A percentile compares a stretch with the other conserved stretches of the same genome.
Conservation (phyloP, 2,113 vertebrate genomes). For the Candoia aspera region DNA sequence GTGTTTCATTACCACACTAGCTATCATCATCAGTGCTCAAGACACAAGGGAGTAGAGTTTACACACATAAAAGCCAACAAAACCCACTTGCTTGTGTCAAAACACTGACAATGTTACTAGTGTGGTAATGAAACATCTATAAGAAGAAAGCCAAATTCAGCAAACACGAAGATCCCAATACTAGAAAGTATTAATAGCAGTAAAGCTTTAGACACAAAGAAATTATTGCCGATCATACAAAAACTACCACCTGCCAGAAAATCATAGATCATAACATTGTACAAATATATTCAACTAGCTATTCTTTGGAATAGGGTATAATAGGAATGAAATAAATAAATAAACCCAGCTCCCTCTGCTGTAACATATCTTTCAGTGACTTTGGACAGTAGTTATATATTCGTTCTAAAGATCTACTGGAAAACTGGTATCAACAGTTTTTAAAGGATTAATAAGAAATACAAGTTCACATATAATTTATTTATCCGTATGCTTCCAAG, state of each 20-base stretch:
- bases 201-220: neutral
- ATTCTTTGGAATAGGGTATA: neutral
- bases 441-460: neutral
- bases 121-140: neutral
- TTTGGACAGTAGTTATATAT: neutral
- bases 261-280: neutral
- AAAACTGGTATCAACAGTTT: conserved; percentile 11
- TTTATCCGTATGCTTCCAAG: neutral
- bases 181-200: neutral
- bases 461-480: neutral
- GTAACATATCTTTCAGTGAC: neutral
- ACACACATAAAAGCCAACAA: neutral
- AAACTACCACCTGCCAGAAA: neutral
- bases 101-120: neutral
- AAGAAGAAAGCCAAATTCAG: neutral
- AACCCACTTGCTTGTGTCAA: neutral
- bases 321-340: neutral
- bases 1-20: neutral
- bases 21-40: neutral
- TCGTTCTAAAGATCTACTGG: neutral
- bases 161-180: no score
- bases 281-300: neutral
- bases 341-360: conserved; percentile 6
- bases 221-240: neutral
- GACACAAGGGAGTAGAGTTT: neutral